Conservation (phyloP, 53 echinoderm and acorn worm species). For the Holothuria leucospilota region DNA sequence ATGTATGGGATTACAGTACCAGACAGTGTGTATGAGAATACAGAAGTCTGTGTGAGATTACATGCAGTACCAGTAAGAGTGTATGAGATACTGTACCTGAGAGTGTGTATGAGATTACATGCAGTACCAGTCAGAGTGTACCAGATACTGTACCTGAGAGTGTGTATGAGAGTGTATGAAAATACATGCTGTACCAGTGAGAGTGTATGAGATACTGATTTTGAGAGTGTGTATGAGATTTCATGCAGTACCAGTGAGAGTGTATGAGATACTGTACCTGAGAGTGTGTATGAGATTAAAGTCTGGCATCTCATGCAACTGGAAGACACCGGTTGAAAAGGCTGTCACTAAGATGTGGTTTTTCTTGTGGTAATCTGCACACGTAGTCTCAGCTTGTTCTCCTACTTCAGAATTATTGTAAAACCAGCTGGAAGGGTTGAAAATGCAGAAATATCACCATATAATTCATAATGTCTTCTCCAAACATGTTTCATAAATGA, state of each 20-base stretch:
- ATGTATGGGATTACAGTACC: too few species aligned
- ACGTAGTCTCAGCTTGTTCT: constrained; percentile 75
- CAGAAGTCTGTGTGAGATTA: background rate
- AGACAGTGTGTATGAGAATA: too few species aligned
- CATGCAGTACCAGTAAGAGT: constrained; percentile 55
- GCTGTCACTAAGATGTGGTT: constrained; percentile 86
- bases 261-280: constrained; percentile 85
- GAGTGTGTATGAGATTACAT: background rate
- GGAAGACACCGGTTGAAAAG: constrained; percentile 90
- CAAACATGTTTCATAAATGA: too few species aligned
- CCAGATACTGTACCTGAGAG: constrained; percentile 83
- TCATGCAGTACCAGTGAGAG: constrained; percentile 45
- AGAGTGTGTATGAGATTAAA: constrained; percentile 94
- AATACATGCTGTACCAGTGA: background rate
- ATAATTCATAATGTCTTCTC: too few species aligned
- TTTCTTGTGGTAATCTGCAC: constrained; percentile 93
- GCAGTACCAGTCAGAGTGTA: constrained; percentile 68
- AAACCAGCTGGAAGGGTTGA: constrained; percentile 69
- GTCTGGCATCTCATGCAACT: constrained; percentile 94
- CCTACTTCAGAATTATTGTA: constrained; percentile 82
- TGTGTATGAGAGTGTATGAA: constrained; percentile 67
- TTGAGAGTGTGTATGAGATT: background rate
- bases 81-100: constrained; percentile 76
- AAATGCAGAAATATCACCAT: too few species aligned
- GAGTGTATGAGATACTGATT: too few species aligned